Evolutionary conservation across 2,888 invertebrate species (phyloP), one percentile per base, ranked within the genome.

Genomic region (Alviniconcha strummeri): DNA sequence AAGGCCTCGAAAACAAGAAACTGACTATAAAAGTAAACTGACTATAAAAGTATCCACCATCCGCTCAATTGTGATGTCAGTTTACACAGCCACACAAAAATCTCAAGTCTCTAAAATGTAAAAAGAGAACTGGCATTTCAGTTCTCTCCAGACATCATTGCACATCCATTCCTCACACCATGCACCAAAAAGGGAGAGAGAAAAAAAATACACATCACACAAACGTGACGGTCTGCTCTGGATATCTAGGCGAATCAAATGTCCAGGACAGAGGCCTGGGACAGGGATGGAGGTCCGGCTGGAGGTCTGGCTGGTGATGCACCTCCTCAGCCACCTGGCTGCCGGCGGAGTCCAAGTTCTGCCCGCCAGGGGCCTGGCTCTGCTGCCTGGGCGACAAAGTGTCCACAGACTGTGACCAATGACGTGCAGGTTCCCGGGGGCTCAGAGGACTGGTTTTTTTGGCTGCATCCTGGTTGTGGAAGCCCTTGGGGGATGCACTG

Each of bases 171-270:
- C 36, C 36, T 36, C 36, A 3, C 36, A 36, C 36, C 36, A 36
- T 36, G 36, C 36, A 36, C 36, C 36, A 36, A 36, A 36, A 36
- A 36, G 36, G 36, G 36, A 36, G 36, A 36, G 36, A 36, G 36
- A 36, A 36, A 36, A 36, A 3, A 36, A 55, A 56, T n/a, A 56
- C 17, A n/a, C 13, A 0, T 82, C 76, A 82, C 52, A 82, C 82
- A 69, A 82, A 82, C 13, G 82, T 82, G 7, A 82, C 82, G 1
- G 82, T 82, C 56, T 76, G 77, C 36, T 82, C 82, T 55, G 82
- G 54, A 69, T 54, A 82, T 19, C 56, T 8, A 15, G 54, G 52
- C 6, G 69, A 7, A 52, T 77, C 77, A 75, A 76, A 8, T 5
- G 76, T 60, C 9, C 8, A 13, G 0, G 76, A 82, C 19, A 69